Percentiles rank a stretch among this genome's conserved stretches.
Evolutionary conservation across 1,140 invertebrate genomes (phyloP).

Genomic region (Microplitis demolitor): DNA sequence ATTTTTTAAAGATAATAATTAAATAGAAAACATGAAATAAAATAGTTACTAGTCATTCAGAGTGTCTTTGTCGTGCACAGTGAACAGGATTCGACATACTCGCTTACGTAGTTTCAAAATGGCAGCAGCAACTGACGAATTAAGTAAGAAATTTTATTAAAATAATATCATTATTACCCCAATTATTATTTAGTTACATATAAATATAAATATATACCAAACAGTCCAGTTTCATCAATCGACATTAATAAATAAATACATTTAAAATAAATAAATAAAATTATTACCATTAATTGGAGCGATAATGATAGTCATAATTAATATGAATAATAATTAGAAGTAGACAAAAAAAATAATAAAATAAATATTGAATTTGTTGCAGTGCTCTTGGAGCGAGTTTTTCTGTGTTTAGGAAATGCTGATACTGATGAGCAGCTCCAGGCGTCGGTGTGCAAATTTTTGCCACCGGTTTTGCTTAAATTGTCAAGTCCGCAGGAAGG

Average conservation of each 20-base stretch:
- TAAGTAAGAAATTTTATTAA: constrained; percentile 53
- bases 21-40: neutral
- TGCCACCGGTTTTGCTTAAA: constrained; percentile 88
- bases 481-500: constrained; percentile 83
- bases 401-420: constrained; percentile 83
- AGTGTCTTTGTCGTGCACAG: too few species aligned
- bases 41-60: too few species aligned
- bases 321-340: neutral
- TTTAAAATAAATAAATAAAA: too few species aligned
- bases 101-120: constrained; percentile 51
- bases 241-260: neutral
- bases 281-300: too few species aligned
- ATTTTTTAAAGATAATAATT: neutral
- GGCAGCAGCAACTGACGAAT: constrained; percentile 62
- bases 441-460: constrained; percentile 79
- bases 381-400: constrained; percentile 87
- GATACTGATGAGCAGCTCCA: constrained; percentile 89
- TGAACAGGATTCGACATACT: too few species aligned
- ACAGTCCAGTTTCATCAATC: too few species aligned
- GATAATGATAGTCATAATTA: too few species aligned
- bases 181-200: too few species aligned
- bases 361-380: constrained; percentile 3
- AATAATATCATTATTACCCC: neutral
- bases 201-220: too few species aligned
- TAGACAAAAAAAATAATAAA: neutral